Conservation (phyloP, 2,797 vertebrate genomes). For the Bovichtus diacanthus region DNA sequence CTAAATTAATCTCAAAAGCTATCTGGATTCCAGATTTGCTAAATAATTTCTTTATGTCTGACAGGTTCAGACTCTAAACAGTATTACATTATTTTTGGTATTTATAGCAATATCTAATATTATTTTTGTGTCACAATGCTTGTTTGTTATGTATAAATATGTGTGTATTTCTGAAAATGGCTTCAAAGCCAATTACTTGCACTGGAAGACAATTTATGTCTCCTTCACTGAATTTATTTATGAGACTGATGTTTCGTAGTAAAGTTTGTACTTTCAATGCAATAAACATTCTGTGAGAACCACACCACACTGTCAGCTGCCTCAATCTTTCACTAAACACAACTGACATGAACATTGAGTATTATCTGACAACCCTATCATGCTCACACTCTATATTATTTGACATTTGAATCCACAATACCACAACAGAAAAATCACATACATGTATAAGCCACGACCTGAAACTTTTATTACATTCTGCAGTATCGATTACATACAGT, state of each 20-base stretch:
- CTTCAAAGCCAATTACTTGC: conserved; percentile 73
- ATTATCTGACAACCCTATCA: not conserved
- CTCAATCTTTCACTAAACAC: conserved; percentile 10
- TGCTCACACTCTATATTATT: not conserved
- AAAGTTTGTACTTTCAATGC: conserved; percentile 63
- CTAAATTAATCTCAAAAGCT: conserved; percentile 40
- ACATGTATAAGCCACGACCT: not conserved
- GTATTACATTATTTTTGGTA: conserved; percentile 75
- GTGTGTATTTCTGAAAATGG: conserved; percentile 68
- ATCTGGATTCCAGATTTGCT: conserved; percentile 53
- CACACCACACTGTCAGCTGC: not conserved
- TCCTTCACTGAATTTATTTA: conserved; percentile 81
- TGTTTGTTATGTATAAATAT: conserved; percentile 74
- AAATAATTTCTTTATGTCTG: conserved; percentile 72
- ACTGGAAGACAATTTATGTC: conserved; percentile 79
- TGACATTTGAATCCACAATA: not conserved
- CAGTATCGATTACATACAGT: not conserved
- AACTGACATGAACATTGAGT: not conserved
- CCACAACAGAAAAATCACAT: not conserved
- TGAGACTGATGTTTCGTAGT: conserved; percentile 60
- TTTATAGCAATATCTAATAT: conserved; percentile 75
- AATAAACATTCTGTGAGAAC: conserved; percentile 76
- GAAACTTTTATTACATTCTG: not conserved
- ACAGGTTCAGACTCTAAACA: conserved; percentile 81
- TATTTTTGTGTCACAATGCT: conserved; percentile 69